phyloP scores from a whole-genome alignment of 1,140 invertebrate genomes.

The Bombus fervidus region DNA sequence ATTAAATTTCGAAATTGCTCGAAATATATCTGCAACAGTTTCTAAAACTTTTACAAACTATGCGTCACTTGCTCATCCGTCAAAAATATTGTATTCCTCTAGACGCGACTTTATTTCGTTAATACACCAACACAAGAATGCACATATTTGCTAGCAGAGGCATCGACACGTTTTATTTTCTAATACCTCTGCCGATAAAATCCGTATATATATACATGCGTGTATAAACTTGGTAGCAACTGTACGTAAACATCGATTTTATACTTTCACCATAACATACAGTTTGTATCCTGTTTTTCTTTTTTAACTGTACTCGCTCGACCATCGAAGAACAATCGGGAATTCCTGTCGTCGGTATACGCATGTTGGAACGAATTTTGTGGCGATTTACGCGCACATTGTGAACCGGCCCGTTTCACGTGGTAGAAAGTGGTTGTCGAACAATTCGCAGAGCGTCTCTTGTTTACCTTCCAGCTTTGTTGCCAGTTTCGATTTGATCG shows the following conservation, averaged over 20 bases:
- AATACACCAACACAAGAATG: not conserved
- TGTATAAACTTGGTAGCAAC: too few relatives aligned
- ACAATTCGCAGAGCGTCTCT: constrained; percentile 13
- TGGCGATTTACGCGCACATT: constrained; percentile 20
- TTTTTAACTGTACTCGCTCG: not conserved
- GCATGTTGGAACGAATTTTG: not conserved
- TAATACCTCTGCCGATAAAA: not conserved
- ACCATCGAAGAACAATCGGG: not conserved
- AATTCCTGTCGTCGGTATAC: not conserved
- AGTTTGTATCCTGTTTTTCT: not conserved
- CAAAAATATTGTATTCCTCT: not conserved
- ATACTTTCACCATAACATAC: not conserved
- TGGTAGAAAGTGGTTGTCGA: constrained; percentile 2
- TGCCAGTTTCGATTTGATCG: constrained; percentile 22
- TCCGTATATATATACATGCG: not conserved
- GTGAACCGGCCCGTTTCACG: not conserved
- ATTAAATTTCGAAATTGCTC: not conserved
- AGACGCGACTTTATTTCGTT: not conserved
- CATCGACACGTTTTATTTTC: not conserved
- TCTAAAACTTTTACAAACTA: not conserved
- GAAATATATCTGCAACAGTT: not conserved
- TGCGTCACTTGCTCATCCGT: not conserved
- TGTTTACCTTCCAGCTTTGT: constrained; percentile 36
- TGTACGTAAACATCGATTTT: not conserved
- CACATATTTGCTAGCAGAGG: not conserved